These are phyloP conservation scores for Piprites chloris DNA, from an alignment of 2,113 vertebrate genomes.

Conservation along the genomic window DNA sequence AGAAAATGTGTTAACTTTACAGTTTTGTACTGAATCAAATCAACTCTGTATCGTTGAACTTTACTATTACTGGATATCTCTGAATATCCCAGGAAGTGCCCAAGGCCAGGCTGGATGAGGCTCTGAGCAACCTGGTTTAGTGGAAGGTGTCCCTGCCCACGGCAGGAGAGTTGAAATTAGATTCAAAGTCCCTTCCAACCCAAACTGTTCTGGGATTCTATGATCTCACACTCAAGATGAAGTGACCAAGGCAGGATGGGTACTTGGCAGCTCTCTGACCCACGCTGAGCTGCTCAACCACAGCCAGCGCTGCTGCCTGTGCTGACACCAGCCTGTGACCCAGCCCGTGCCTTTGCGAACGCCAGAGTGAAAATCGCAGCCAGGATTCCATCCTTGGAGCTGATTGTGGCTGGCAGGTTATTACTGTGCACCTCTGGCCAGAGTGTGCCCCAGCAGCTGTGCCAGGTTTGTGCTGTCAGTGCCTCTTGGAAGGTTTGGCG, in stretches of 20 bases:
- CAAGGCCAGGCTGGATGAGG: neutral
- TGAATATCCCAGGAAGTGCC: neutral
- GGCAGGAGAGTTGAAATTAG: neutral
- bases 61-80: neutral
- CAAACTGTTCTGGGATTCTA: neutral
- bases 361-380: neutral
- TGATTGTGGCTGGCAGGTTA: neutral
- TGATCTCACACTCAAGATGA: neutral
- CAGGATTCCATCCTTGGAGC: neutral
- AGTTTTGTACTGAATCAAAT: neutral
- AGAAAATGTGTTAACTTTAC: neutral
- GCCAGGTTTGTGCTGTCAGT: neutral
- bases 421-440: accelerated
- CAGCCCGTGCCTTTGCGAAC: neutral
- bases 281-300: neutral
- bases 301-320: accelerated
- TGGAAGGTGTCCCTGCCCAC: neutral
- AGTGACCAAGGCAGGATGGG: neutral
- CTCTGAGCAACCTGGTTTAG: neutral
- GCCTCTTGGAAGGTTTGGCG: neutral
- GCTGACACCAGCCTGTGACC: neutral
- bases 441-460: neutral
- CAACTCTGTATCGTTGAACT: neutral
- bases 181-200: neutral
- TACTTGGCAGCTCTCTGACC: neutral